Conservation (phyloP, 1,140 invertebrate genomes). For the Grapholita molesta region DNA sequence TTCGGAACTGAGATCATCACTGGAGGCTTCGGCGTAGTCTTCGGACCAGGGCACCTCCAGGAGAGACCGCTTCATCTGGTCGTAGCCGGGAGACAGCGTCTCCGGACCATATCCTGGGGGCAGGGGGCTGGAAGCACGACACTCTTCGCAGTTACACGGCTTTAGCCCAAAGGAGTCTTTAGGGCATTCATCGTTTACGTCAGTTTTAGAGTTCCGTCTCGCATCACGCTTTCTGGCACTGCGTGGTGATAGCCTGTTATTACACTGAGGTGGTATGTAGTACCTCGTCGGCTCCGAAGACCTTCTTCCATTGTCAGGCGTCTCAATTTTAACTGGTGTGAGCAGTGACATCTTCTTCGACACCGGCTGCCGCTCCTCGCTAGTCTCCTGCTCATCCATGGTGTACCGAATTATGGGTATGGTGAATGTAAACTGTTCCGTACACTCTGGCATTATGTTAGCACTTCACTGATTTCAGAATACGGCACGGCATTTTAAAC, state of each 20-base stretch:
- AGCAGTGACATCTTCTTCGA: constrained; percentile 67
- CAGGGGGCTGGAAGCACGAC: constrained; percentile 61
- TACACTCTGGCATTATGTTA: constrained; percentile 68
- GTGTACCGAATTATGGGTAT: constrained; percentile 70
- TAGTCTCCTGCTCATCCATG: constrained; percentile 59
- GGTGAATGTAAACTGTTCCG: constrained; percentile 62
- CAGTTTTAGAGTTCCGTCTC: constrained; percentile 52
- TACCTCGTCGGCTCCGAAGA: constrained; percentile 62
- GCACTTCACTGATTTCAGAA: constrained; percentile 47
- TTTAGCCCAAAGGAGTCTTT: constrained; percentile 62
- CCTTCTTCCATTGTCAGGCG: constrained; percentile 57
- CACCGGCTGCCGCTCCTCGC: constrained; percentile 45
- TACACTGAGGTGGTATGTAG: constrained; percentile 70
- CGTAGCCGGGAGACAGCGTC: constrained; percentile 82
- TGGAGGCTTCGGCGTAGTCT: constrained; percentile 91
- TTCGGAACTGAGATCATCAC: constrained; percentile 92
- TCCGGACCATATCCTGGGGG: constrained; percentile 70
- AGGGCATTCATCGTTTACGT: constrained; percentile 41
- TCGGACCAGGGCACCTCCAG: constrained; percentile 84
- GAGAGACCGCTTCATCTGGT: constrained; percentile 87
- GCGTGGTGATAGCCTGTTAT: constrained; percentile 63
- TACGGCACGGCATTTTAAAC: constrained; percentile 55
- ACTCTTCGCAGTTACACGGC: constrained; percentile 70
- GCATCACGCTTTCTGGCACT: constrained; percentile 61
- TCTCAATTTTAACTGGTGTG: constrained; percentile 66